These are phyloP conservation scores for Danio aesculapii DNA, from an alignment of 2,797 vertebrate species.

Conservation along the genomic window DNA sequence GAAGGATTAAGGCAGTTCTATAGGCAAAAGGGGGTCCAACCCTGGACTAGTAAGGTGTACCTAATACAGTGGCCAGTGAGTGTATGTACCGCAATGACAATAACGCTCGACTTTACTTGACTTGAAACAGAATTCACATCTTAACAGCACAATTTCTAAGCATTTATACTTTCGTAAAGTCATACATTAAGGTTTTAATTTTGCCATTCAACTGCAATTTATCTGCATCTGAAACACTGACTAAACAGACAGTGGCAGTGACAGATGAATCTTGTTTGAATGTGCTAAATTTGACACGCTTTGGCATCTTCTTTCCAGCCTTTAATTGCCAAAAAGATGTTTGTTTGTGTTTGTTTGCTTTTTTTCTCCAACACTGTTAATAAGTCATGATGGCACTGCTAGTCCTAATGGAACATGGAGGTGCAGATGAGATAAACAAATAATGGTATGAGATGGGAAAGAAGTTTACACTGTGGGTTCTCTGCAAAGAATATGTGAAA, in stretches of 20 bases:
- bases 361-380: not conserved
- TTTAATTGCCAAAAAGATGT: slow-evolving; percentile 39
- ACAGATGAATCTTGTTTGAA: slow-evolving; percentile 32
- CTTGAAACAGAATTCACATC: not conserved
- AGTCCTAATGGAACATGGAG: slow-evolving; percentile 8
- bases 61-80: too few relatives aligned
- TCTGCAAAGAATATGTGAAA: not conserved
- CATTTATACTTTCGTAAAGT: not conserved
- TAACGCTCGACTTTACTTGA: too few relatives aligned
- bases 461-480: not conserved
- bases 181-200: not conserved
- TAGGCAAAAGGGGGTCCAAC: too few relatives aligned
- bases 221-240: not conserved
- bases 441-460: slow-evolving; percentile 1
- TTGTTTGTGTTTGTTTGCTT: slow-evolving; percentile 9
- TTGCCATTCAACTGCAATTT: not conserved
- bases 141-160: not conserved
- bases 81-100: too few relatives aligned
- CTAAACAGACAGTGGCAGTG: slow-evolving; percentile 13
- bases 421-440: slow-evolving; percentile 18
- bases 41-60: too few relatives aligned
- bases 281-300: slow-evolving; percentile 25
- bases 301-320: not conserved
- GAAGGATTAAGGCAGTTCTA: too few relatives aligned
- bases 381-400: slow-evolving; percentile 7